These are phyloP conservation scores for Heliconius erato DNA, from an alignment of 2,888 invertebrate genomes.

Conservation along the genomic window DNA sequence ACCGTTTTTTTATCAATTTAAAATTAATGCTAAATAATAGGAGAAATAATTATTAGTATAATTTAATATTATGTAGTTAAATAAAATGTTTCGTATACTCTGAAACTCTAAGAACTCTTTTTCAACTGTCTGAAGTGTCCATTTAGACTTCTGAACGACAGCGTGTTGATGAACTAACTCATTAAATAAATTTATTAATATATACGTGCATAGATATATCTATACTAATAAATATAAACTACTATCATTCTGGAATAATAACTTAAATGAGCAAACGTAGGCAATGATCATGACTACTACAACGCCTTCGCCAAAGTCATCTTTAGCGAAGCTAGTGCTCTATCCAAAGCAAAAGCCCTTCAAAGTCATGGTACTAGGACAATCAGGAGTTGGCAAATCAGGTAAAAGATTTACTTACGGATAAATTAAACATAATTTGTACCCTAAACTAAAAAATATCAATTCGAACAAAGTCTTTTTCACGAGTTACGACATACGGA, in stretches of 20 bases:
- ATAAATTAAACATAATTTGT: background rate
- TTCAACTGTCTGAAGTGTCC: background rate
- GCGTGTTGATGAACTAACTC: background rate
- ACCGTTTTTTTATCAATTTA: no score
- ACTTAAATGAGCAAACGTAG: background rate
- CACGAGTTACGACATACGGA: background rate
- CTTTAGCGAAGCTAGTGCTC: constrained; percentile 89
- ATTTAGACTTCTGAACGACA: background rate
- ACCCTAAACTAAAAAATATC: background rate
- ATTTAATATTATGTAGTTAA: no score
- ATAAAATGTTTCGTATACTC: no score
- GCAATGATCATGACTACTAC: constrained; percentile 68
- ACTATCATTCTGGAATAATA: background rate
- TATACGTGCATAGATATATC: background rate
- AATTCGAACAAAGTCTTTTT: background rate
- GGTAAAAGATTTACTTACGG: constrained; percentile 77
- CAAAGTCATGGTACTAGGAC: constrained; percentile 92
- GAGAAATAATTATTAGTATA: no score
- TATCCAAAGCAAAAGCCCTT: constrained; percentile 89
- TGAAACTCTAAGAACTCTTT: background rate
- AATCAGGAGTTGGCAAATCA: constrained; percentile 93
- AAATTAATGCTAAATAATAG: no score
- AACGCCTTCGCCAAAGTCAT: constrained; percentile 88
- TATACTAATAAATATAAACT: background rate
- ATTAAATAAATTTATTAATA: background rate